Evolutionary conservation across 92 coral and sea anemone genomes (phyloP), one percentile per base, ranked within the genome.

Genomic region (Isaurus tuberculatus): DNA sequence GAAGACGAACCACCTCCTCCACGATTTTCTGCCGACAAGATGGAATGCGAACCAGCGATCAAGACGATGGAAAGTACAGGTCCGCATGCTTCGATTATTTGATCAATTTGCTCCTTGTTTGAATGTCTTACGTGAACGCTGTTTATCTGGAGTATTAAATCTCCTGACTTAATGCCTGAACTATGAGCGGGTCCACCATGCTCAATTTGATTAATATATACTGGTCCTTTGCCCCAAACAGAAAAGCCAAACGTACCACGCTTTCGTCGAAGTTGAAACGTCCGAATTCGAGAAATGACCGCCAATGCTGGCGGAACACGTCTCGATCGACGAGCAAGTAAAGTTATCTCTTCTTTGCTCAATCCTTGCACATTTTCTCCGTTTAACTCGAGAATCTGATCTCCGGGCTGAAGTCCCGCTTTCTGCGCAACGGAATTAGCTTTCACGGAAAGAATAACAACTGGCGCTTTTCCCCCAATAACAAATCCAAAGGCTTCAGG

Each of bases 351-450:
- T 27, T 92, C 98, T 87, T 89, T 90, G 58, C 85, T 92, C 51
- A 97, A 79, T 33, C 94, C 94, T 64, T 97, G 99, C 15, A 97
- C 98, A 70, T 94, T 97, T 83, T 92, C 93, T 11, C 99, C 99
- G 72, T 97, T 95, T 30, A 97, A 82, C 84, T 97, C 99, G 40
- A 97, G 89, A 69, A 97, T 91, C 82, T 97, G 99, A 84, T 97
- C 99, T 16, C 99, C 99, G 2, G 99, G 98, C 33, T 95, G 94
- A 15, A 97, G 91, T 15, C 99, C 99, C 29, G 99, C 98, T 75
- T 91, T 84, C 64, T 97, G 93, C n/a, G 99, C 99, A 11, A 94
- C 93, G 26, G 98, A 94, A 81, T 94, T 91, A 31, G 92, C 98
- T 49, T 89, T 90, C 8, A 97, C 96, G 16, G 95, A 91, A 30